Base-by-base conservation (phyloP, 2,797 vertebrate species). In the Amblyopsis hoosieri region DNA sequence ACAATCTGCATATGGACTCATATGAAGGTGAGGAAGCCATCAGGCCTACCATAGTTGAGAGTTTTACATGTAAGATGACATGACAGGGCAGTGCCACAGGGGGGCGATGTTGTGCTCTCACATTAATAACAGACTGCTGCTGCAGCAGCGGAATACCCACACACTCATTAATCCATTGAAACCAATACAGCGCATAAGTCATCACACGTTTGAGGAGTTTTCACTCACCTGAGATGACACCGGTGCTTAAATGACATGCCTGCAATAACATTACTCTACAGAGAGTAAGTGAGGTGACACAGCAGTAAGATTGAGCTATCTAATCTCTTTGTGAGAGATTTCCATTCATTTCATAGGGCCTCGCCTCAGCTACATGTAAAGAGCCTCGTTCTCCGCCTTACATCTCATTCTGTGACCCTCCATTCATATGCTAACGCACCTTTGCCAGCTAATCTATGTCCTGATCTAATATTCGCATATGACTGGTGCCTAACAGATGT, bases 221-320 rank as follows among this genome's bases (percentile, higher is more conserved):
- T 50, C 67, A 8, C 17, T 63, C 60, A 51, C 47, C 37, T 66
- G 58, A 62, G 57, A 72, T 68, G 23, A 57, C 42, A 67, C 12
- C 6, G 55, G 23, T 54, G 62, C 60, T 68, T 66, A 59, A 67
- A 64, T 13, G 3, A 46, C 59, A 57, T 60, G 52, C 54, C 54
- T 69, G 50, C 29, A 72, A 72, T 59, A 56, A 71, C 71, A 77
- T 71, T n/a, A 72, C 12, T 58, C 60, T 56, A 64, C 23, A 61
- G 12, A 62, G 52, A 68, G 65, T 53, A 51, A 50, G 14, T 29
- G 48, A 54, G 13, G 6, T 66, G 12, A 62, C n/a, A 37, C n/a
- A 52, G 31, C 31, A 56, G 37, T 61, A 45, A 42, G 33, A 57
- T 2, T 13, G 37, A 17, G 46, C 57, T 52, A 69, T 10, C 12